Evolutionary conservation across 1,140 invertebrate species (phyloP), one percentile per base, ranked within the genome.

Genomic region (Andrena cerasifolii): DNA sequence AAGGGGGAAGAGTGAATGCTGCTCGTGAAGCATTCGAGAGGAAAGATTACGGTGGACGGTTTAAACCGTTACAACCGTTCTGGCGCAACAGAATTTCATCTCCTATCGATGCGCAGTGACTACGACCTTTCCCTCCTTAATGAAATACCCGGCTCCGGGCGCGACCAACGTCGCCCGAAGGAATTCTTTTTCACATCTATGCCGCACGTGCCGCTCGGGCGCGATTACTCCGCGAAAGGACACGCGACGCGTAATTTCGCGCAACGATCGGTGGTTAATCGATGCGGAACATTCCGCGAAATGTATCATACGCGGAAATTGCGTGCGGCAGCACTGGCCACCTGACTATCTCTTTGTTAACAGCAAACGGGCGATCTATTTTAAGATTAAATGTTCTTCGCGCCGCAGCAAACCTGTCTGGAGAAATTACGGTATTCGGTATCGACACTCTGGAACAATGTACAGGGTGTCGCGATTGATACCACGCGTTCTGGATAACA

Each of bases 31-130:
- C 68, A 28, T 45, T 56, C 58, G 67, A 71, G 84, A 80, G 73
- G 79, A 61, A 62, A 74, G 80, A 80, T 84, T 84, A 80, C 79
- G 72, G 79, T 85, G 77, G 80, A 77, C 68, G 75, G 68, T 83
- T 77, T 76, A 45, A 85, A 89, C 88, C 88, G 86, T 89, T 90
- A 89, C 71, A 51, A 75, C n/a, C 51, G 78, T 87, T 70, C 74
- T 47, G 63, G n/a, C 61, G 66, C 49, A 54, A 78, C 66, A 78
- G 77, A 86, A 73, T 86, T 82, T 87, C 78, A 83, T 80, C 79
- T 78, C 6, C 21, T 16, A 54, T 73, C 51, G 62, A 36, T 56
- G 45, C 75, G 40, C 28, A 33, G 10, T 56, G 45, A 61, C 43
- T 62, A 26, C 31, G 18, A 51, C 53, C 43, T 63, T 26, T 63